phyloP scores from a whole-genome alignment of 2,113 vertebrate genomes.

The Amphiprion ocellaris region DNA sequence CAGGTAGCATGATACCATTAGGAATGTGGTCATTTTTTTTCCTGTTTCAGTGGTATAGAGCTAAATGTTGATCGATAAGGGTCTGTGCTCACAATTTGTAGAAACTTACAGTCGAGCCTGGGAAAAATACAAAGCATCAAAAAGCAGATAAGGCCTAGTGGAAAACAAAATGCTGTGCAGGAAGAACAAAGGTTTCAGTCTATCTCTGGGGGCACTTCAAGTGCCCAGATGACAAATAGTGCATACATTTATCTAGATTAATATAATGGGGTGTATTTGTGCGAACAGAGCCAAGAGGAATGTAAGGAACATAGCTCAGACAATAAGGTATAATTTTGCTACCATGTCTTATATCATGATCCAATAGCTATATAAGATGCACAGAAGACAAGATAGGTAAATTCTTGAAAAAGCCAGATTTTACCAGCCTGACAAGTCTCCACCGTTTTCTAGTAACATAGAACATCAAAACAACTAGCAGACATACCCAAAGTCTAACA shows the following conservation, averaged over 20 bases:
- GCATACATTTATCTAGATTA: slow-evolving; percentile 39
- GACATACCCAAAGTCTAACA: too few species aligned
- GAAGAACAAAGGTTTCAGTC: slow-evolving; percentile 42
- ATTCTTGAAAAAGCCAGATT: too few species aligned
- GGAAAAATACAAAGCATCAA: slow-evolving; percentile 34
- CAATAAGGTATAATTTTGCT: too few species aligned
- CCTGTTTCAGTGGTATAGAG: neutral
- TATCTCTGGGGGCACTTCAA: slow-evolving; percentile 43
- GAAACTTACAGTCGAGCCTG: slow-evolving; percentile 10
- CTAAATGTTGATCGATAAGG: slow-evolving; percentile 5
- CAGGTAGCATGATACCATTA: slow-evolving; percentile 28
- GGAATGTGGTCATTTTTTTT: slow-evolving; percentile 48
- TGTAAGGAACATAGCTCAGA: too few species aligned
- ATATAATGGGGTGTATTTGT: slow-evolving; percentile 33
- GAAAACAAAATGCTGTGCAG: slow-evolving; percentile 45
- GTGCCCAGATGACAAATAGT: slow-evolving; percentile 63
- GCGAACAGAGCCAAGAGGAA: slow-evolving; percentile 7
- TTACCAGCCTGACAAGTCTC: too few species aligned
- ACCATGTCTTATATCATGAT: too few species aligned
- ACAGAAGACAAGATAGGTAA: too few species aligned
- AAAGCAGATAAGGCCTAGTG: slow-evolving; percentile 48
- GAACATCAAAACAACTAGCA: too few species aligned
- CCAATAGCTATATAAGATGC: too few species aligned
- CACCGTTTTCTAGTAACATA: too few species aligned
- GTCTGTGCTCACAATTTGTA: slow-evolving; percentile 9